Evolutionary conservation across 1,140 invertebrate genomes (phyloP).

Genomic region (Lasaia peninsularis): DNA sequence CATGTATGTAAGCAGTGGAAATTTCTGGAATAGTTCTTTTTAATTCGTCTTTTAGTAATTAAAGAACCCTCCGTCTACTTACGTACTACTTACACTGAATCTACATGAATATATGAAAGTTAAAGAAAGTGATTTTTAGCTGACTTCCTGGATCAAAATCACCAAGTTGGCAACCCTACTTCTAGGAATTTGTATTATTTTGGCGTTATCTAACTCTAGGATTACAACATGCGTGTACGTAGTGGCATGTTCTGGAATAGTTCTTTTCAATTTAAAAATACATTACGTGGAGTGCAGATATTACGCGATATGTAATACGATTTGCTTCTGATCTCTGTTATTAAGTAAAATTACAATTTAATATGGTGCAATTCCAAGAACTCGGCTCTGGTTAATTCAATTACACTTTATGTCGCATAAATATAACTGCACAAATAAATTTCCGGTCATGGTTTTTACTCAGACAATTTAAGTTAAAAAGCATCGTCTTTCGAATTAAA

Average conservation of each 20-base stretch:
- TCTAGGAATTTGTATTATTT: background rate
- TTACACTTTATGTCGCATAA: too few relatives aligned
- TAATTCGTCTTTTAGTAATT: too few relatives aligned
- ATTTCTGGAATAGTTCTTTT: constrained; percentile 5
- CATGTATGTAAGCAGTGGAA: background rate
- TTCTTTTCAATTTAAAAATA: background rate
- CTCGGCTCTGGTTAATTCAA: too few relatives aligned
- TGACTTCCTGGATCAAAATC: background rate
- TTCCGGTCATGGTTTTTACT: too few relatives aligned
- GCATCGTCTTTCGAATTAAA: too few relatives aligned
- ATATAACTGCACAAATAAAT: too few relatives aligned
- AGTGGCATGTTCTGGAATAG: background rate
- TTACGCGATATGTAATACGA: background rate
- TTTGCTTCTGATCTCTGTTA: background rate
- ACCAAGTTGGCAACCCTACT: background rate
- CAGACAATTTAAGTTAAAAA: too few relatives aligned
- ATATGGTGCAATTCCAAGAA: background rate
- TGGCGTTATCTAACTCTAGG: background rate
- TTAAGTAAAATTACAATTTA: background rate
- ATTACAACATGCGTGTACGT: constrained; percentile 1
- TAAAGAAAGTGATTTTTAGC: too few relatives aligned
- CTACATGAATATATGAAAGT: too few relatives aligned
- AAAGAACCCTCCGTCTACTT: too few relatives aligned
- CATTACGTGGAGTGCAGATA: background rate
- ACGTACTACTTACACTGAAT: too few relatives aligned